These are phyloP conservation scores for Halichoeres trimaculatus DNA, from an alignment of 2,113 vertebrate species.

Conservation along the genomic window DNA sequence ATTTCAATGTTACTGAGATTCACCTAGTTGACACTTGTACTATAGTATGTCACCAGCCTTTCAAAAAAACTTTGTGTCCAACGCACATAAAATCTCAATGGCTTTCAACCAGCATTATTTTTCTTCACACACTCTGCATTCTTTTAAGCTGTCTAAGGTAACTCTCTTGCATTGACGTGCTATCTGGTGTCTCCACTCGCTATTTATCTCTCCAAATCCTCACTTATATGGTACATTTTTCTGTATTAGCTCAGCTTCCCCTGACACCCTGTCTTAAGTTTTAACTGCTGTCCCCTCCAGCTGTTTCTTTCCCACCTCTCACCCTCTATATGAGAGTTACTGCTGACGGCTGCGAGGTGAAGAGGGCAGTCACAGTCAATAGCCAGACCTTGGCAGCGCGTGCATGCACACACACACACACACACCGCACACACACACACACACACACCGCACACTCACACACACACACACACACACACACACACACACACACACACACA, in stretches of 20 bases:
- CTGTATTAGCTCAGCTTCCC: neutral
- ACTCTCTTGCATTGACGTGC: too few species aligned
- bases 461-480: neutral
- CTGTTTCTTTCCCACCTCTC: neutral
- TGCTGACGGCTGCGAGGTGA: constrained; percentile 39
- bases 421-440: neutral
- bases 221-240: neutral
- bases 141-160: too few species aligned
- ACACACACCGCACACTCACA: neutral
- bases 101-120: too few species aligned
- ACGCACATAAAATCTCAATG: too few species aligned
- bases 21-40: too few species aligned
- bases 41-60: too few species aligned
- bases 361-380: constrained; percentile 25
- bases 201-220: too few species aligned
- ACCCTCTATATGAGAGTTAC: neutral
- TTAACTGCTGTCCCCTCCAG: neutral
- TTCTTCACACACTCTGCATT: too few species aligned
- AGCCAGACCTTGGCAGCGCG: constrained; percentile 29
- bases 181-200: too few species aligned
- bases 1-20: too few species aligned
- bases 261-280: neutral
- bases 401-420: neutral
- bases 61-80: too few species aligned
- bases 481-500: neutral